Conservation (phyloP, 2,888 invertebrate genomes). For the Acrocyrtus sp. region DNA sequence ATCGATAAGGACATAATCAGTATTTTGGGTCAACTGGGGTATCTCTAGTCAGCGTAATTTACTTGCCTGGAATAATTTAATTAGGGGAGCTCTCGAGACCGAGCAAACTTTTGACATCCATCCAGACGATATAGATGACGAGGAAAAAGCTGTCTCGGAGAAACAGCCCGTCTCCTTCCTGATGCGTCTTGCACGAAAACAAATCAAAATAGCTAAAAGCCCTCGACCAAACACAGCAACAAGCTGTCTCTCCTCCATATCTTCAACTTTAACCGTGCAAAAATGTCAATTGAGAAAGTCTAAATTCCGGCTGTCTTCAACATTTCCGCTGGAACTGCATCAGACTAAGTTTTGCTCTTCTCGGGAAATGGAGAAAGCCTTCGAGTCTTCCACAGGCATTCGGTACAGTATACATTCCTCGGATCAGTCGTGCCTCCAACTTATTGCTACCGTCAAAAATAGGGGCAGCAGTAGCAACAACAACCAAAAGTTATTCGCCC, state of each 20-base stretch:
- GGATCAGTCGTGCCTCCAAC: constrained; percentile 16
- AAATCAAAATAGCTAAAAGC: not conserved
- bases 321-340: not conserved
- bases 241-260: constrained; percentile 30
- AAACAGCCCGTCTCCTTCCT: constrained; percentile 8
- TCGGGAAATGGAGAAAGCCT: too few relatives aligned
- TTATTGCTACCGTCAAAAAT: not conserved
- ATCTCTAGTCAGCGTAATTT: too few relatives aligned
- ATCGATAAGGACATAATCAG: too few relatives aligned
- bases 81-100: constrained; percentile 4
- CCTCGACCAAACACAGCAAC: constrained; percentile 7
- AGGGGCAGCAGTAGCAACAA: too few relatives aligned
- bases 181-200: constrained; percentile 18
- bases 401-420: constrained; percentile 14
- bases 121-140: constrained; percentile 17
- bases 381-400: not conserved
- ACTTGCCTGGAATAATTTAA: too few relatives aligned
- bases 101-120: constrained; percentile 42
- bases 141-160: constrained; percentile 1
- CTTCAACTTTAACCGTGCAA: constrained; percentile 14
- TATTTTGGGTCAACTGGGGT: too few relatives aligned
- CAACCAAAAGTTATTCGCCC: too few relatives aligned
- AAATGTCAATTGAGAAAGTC: constrained; percentile 24
- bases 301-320: constrained; percentile 21
- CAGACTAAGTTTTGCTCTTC: not conserved